A percentile compares a stretch with the other conserved stretches of the same genome.
These are phyloP conservation scores for Natator depressus DNA, from an alignment of 2,113 vertebrate genomes.

Conservation along the genomic window DNA sequence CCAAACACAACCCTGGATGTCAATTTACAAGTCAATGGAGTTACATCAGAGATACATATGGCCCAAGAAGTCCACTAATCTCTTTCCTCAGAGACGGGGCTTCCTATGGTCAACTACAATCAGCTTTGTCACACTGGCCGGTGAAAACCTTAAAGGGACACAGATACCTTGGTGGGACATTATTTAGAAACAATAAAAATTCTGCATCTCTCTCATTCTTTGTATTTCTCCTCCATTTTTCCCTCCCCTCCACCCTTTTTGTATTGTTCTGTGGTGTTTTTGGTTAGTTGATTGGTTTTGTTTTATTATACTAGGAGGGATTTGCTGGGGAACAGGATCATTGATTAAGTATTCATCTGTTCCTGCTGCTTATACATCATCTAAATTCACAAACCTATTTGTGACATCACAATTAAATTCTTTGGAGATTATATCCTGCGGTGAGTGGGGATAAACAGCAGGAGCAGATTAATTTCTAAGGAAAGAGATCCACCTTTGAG, in stretches of 20 bases:
- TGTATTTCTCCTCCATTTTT: background rate
- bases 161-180: background rate
- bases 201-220: background rate
- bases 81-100: rapidly evolving
- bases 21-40: background rate
- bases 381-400: background rate
- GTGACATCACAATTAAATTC: background rate
- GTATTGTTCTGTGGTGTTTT: background rate
- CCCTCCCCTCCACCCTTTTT: background rate
- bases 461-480: background rate
- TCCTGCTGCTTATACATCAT: background rate
- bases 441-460: background rate
- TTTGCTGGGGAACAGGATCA: background rate
- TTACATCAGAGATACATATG: background rate
- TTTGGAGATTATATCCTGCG: background rate
- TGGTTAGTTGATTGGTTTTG: background rate
- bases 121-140: background rate
- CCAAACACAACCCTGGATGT: background rate
- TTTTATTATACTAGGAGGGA: background rate
- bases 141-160: background rate
- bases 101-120: background rate
- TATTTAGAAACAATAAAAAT: background rate
- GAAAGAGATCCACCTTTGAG: background rate
- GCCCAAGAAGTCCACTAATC: rapidly evolving
- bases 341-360: background rate